Conservation (phyloP, 2,797 vertebrate genomes). For the Danio aesculapii region DNA sequence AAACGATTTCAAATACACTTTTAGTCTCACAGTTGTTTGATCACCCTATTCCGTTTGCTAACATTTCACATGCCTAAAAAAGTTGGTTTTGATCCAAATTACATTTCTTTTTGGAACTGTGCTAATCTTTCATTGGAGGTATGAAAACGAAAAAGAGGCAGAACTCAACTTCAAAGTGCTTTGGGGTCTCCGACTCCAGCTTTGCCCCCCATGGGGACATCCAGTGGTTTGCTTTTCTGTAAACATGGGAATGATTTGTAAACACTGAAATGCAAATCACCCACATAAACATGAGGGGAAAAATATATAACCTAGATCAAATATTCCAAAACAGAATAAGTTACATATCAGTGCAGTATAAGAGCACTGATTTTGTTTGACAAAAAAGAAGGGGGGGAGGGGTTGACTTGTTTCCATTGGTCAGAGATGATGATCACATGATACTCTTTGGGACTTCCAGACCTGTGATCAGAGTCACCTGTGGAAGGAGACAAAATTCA, state of each 20-base stretch:
- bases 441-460: slow-evolving; percentile 89
- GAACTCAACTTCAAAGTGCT: slow-evolving; percentile 29
- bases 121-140: neutral
- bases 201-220: slow-evolving; percentile 23
- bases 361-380: slow-evolving; percentile 12
- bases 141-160: slow-evolving; percentile 40
- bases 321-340: neutral
- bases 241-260: slow-evolving; percentile 56
- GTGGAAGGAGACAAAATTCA: slow-evolving; percentile 57
- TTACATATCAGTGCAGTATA: neutral
- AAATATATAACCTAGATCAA: slow-evolving; percentile 28
- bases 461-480: slow-evolving; percentile 95
- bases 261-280: slow-evolving; percentile 48
- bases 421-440: slow-evolving; percentile 65
- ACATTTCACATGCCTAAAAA: neutral
- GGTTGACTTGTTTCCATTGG: slow-evolving; percentile 13
- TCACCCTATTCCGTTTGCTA: neutral
- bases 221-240: slow-evolving; percentile 47
- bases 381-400: neutral
- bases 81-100: neutral
- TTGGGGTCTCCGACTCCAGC: neutral
- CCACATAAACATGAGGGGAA: slow-evolving; percentile 3
- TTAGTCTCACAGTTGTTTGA: slow-evolving; percentile 48
- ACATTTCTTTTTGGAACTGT: neutral
- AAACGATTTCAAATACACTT: neutral